Conservation (phyloP, 92 coral and sea anemone genomes). For the Micromussa lordhowensis region DNA sequence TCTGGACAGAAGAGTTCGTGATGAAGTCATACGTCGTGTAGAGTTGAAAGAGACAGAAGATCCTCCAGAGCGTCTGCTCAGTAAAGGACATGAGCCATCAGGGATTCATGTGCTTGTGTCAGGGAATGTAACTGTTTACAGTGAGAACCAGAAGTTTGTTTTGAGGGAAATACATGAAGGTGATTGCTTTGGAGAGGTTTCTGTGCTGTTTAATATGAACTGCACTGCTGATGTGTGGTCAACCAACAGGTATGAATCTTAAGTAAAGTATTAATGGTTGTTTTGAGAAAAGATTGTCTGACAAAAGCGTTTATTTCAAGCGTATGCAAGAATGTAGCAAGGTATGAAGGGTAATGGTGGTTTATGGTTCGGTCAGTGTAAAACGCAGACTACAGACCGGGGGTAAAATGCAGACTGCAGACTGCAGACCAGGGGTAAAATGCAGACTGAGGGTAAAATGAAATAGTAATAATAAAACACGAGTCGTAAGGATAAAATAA, state of each 20-base stretch:
- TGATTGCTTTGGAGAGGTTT: slow-evolving; percentile 87
- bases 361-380: no score
- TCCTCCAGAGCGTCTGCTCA: slow-evolving; percentile 42
- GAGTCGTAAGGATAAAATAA: no score
- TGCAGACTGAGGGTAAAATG: no score
- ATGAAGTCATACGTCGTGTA: slow-evolving; percentile 57
- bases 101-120: slow-evolving; percentile 80
- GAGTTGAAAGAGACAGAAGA: slow-evolving; percentile 57
- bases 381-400: no score
- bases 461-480: no score
- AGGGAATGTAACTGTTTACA: slow-evolving; percentile 68
- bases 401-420: no score
- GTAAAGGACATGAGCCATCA: slow-evolving; percentile 67
- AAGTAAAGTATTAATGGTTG: background rate
- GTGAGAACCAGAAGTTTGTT: slow-evolving; percentile 69
- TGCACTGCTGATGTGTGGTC: slow-evolving; percentile 83
- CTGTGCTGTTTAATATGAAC: slow-evolving; percentile 68
- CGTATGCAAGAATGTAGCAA: no score
- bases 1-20: slow-evolving; percentile 51
- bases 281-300: no score
- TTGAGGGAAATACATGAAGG: slow-evolving; percentile 69
- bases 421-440: no score
- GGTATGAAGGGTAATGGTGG: no score
- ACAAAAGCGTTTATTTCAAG: no score
- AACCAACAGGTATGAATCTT: slow-evolving; percentile 48